These are phyloP conservation scores for Mionectes olivaceus DNA, from an alignment of 2,797 vertebrate genomes.

Conservation along the genomic window DNA sequence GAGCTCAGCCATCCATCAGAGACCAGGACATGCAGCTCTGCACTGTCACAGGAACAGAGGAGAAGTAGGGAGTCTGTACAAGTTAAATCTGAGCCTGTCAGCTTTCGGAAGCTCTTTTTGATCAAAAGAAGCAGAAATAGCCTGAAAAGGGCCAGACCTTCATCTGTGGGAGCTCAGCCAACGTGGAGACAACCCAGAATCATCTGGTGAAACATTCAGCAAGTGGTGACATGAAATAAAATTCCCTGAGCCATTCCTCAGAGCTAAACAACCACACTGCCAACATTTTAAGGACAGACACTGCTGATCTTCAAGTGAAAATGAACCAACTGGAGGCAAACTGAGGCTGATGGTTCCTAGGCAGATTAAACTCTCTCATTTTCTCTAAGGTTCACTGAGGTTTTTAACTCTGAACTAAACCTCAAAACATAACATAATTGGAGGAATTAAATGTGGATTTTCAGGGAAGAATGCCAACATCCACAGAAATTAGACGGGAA, in stretches of 20 bases:
- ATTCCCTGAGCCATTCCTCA: neutral
- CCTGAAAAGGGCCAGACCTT: neutral
- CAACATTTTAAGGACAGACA: neutral
- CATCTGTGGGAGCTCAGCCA: neutral
- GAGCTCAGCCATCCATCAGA: neutral
- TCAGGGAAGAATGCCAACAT: neutral
- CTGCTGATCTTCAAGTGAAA: neutral
- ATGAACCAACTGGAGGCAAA: neutral
- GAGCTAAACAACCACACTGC: neutral
- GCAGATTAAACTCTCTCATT: neutral
- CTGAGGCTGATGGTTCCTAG: neutral
- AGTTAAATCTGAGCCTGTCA: neutral
- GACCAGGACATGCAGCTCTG: neutral
- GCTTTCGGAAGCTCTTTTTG: neutral
- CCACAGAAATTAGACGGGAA: neutral
- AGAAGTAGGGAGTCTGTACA: neutral
- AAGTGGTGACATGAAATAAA: neutral
- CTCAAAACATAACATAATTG: neutral
- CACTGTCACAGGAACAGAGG: rapidly evolving
- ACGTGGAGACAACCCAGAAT: rapidly evolving
- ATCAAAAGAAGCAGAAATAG: neutral
- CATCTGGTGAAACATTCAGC: neutral
- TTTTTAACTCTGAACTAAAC: neutral
- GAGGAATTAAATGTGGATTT: neutral
- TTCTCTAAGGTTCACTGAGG: neutral